phyloP scores from a whole-genome alignment of 2,888 invertebrate species.

The Scaptomyza cyrtandrae region DNA sequence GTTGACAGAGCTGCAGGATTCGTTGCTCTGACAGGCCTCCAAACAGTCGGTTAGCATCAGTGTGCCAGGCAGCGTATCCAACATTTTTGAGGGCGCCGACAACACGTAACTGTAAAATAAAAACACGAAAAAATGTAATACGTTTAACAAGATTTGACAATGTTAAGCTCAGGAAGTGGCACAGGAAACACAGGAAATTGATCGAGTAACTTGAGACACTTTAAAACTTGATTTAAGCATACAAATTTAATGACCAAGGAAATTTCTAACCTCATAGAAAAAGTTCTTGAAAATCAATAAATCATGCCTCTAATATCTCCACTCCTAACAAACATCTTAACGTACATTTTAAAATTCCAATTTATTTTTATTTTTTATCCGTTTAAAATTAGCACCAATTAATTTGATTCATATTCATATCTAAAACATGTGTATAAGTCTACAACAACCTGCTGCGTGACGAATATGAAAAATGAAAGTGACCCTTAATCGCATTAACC shows the following conservation, averaged over 20 bases:
- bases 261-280: no score
- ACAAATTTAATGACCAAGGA: no score
- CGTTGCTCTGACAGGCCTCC: conserved; percentile 95
- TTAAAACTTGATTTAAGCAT: no score
- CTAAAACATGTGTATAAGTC: conserved; percentile 26
- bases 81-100: conserved; percentile 94
- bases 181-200: background rate
- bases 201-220: background rate
- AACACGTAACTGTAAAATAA: conserved; percentile 89
- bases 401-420: conserved; percentile 9
- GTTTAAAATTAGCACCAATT: conserved; percentile 24
- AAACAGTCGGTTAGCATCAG: conserved; percentile 97
- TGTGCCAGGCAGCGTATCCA: conserved; percentile 95
- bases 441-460: conserved; percentile 19
- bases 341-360: background rate
- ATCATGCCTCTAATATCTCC: no score
- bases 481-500: conserved; percentile 21
- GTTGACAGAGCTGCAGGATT: conserved; percentile 96
- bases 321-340: no score
- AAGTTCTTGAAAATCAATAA: no score
- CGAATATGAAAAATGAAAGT: conserved; percentile 48
- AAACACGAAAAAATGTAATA: conserved; percentile 5
- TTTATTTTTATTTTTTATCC: conserved; percentile 4
- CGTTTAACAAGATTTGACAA: conserved; percentile 5
- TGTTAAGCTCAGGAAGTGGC: background rate